These are phyloP conservation scores for Drosophila ogumai DNA, from an alignment of 1,140 invertebrate species.

Conservation along the genomic window DNA sequence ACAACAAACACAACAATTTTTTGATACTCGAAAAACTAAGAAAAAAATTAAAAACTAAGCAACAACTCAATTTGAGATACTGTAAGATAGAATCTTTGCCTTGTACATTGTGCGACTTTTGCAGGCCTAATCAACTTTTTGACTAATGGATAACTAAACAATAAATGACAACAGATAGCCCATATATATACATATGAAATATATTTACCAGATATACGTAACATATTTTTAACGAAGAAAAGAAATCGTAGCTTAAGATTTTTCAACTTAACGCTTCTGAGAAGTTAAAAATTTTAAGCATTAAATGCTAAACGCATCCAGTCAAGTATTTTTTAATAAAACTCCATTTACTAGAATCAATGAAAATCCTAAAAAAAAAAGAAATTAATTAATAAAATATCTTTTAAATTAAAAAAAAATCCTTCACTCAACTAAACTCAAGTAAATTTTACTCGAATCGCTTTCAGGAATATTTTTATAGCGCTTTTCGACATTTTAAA, in stretches of 20 bases:
- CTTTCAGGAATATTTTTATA: constrained; percentile 77
- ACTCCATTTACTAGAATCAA: constrained; percentile 55
- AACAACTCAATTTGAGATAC: constrained; percentile 32
- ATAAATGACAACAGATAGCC: constrained; percentile 35
- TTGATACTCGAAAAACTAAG: constrained; percentile 50
- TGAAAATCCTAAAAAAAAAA: constrained; percentile 18
- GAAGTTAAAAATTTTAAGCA: constrained; percentile 76
- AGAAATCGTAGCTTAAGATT: constrained; percentile 40
- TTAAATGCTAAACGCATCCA: constrained; percentile 66
- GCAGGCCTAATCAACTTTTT: constrained; percentile 71
- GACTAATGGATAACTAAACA: constrained; percentile 62
- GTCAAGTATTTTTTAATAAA: constrained; percentile 71
- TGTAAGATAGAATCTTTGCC: constrained; percentile 63
- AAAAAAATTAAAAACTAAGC: constrained; percentile 15
- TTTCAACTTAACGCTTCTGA: constrained; percentile 78
- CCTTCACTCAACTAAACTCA: constrained; percentile 36
- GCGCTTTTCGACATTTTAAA: constrained; percentile 77
- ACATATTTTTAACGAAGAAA: constrained; percentile 62
- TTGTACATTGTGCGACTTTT: constrained; percentile 78
- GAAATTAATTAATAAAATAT: constrained; percentile 7
- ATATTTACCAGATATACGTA: constrained; percentile 75
- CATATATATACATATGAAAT: constrained; percentile 43
- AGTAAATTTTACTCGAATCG: constrained; percentile 73
- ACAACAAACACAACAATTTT: constrained; percentile 60
- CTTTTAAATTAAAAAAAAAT: constrained; percentile 24